Conservation (phyloP, 2,113 vertebrate genomes). For the Nothoprocta perdicaria region DNA sequence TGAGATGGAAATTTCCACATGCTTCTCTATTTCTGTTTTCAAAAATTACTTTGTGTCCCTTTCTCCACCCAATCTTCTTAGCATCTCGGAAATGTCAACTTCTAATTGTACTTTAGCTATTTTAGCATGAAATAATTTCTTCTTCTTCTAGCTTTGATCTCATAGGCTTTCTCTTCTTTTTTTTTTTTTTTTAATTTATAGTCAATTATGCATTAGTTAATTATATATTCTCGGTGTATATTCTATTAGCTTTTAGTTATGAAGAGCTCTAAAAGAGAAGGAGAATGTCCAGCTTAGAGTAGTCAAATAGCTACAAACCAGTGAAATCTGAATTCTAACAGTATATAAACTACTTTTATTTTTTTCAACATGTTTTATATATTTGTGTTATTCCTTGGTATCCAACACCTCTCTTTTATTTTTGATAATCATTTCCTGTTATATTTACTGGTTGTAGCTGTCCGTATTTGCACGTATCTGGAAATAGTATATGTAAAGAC, state of each 20-base stretch:
- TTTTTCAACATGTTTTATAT: neutral
- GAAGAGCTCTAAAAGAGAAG: neutral
- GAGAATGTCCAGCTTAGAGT: neutral
- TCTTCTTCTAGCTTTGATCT: conserved; percentile 10
- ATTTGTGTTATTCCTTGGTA: neutral
- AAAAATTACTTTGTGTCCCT: neutral
- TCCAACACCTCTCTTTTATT: neutral
- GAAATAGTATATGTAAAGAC: neutral
- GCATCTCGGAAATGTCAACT: neutral
- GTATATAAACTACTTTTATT: neutral
- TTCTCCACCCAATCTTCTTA: neutral
- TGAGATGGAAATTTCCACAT: neutral
- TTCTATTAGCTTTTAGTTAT: neutral
- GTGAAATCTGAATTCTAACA: neutral
- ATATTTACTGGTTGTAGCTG: neutral
- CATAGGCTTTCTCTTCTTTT: neutral
- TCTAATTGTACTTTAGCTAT: conserved; percentile 24
- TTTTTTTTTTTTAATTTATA: neutral
- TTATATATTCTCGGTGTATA: neutral
- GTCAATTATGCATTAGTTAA: neutral
- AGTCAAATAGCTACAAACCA: neutral
- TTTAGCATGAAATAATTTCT: neutral
- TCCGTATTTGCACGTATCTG: neutral
- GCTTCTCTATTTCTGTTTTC: neutral
- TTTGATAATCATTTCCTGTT: neutral